Conservation (phyloP, 2,113 vertebrate genomes). For the Nerophis lumbriciformis region DNA sequence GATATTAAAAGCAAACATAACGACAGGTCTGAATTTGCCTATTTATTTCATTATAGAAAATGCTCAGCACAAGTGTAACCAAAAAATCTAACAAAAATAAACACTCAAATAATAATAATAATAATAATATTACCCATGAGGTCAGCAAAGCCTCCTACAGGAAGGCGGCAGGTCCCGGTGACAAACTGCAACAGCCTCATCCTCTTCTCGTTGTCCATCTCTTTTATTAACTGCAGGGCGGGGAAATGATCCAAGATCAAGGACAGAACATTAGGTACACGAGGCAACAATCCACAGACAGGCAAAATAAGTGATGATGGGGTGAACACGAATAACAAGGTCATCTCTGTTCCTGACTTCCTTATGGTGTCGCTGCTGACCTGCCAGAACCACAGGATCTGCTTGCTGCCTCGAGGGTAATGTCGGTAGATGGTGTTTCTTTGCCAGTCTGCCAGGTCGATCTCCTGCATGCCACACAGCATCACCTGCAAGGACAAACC, state of each 20-base stretch:
- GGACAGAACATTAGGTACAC: background rate
- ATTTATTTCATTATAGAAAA: background rate
- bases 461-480: conserved; percentile 98
- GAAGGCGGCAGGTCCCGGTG: conserved; percentile 92
- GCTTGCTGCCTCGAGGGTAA: conserved; percentile 91
- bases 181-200: conserved; percentile 98
- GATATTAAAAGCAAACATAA: background rate
- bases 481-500: conserved; percentile 76
- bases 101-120: background rate
- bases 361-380: conserved; percentile 53
- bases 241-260: background rate
- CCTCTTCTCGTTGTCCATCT: conserved; percentile 98
- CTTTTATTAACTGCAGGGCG: conserved; percentile 84
- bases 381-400: conserved; percentile 99
- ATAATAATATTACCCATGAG: conserved; percentile 83
- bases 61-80: background rate
- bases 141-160: conserved; percentile 95
- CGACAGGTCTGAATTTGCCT: background rate
- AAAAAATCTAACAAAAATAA: background rate
- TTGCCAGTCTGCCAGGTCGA: conserved; percentile 95
- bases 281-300: too few species aligned
- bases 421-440: conserved; percentile 93
- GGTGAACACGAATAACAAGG: background rate
- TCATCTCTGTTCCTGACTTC: background rate
- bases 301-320: too few species aligned